These are phyloP conservation scores for Agrilus biguttatus DNA, from an alignment of 2,888 invertebrate genomes.

Conservation along the genomic window DNA sequence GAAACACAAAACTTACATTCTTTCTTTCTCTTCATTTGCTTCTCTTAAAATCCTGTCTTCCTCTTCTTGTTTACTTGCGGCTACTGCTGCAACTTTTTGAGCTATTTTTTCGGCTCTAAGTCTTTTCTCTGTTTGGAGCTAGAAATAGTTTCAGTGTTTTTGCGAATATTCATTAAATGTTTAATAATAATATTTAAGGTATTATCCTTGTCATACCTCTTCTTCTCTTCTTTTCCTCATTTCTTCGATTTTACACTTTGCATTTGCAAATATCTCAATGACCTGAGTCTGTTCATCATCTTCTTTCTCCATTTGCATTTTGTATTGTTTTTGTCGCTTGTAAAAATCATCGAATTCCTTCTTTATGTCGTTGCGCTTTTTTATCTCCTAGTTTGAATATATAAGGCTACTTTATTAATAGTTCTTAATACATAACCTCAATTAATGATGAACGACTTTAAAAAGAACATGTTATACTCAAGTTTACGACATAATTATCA, in stretches of 20 bases:
- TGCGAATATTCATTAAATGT: no score
- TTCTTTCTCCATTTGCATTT: slow-evolving; percentile 27
- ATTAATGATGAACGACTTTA: no score
- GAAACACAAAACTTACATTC: slow-evolving; percentile 24
- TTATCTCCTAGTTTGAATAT: slow-evolving; percentile 14
- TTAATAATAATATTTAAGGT: background rate
- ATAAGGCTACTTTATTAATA: no score
- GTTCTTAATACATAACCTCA: no score
- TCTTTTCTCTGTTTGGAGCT: slow-evolving; percentile 31
- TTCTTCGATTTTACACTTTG: slow-evolving; percentile 31
- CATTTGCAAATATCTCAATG: slow-evolving; percentile 30
- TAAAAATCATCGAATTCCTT: slow-evolving; percentile 15
- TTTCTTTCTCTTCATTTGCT: slow-evolving; percentile 34
- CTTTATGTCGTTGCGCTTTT: slow-evolving; percentile 16
- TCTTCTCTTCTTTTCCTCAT: slow-evolving; percentile 27
- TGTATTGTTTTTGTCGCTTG: slow-evolving; percentile 19
- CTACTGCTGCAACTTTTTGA: slow-evolving; percentile 29
- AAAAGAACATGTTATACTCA: no score
- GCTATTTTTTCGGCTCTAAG: slow-evolving; percentile 35
- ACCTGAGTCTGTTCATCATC: slow-evolving; percentile 32
- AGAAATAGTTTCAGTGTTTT: slow-evolving; percentile 3
- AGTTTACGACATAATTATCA: no score
- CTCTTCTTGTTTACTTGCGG: slow-evolving; percentile 28
- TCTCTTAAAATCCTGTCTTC: slow-evolving; percentile 37
- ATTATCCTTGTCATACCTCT: slow-evolving; percentile 14